phyloP scores from a whole-genome alignment of 2,888 invertebrate species.

The Thalpophila matura region DNA sequence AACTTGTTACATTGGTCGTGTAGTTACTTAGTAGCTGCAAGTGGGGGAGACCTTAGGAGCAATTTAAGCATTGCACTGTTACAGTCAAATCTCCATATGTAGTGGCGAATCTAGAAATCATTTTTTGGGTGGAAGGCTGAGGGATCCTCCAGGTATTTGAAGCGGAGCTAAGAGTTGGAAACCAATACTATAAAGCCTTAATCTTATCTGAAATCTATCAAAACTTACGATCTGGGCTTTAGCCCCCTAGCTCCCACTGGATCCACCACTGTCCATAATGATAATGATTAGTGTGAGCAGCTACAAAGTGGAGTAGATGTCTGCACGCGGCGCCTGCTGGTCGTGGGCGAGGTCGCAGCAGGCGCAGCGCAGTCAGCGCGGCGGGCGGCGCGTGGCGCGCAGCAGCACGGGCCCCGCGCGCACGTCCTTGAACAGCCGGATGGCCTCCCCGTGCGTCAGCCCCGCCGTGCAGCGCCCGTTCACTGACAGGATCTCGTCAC shows the following conservation, averaged over 20 bases:
- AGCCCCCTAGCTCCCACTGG: too few relatives aligned
- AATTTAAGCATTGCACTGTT: not conserved
- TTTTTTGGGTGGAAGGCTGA: too few relatives aligned
- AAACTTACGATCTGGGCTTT: too few relatives aligned
- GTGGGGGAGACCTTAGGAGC: not conserved
- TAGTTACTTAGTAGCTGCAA: too few relatives aligned
- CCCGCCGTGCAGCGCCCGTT: conserved; percentile 95
- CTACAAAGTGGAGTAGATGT: conserved; percentile 81
- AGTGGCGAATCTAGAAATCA: too few relatives aligned
- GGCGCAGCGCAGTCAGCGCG: conserved; percentile 89
- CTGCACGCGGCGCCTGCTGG: conserved; percentile 81
- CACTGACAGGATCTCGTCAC: conserved; percentile 95
- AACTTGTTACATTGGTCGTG: too few relatives aligned
- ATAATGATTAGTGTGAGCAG: not conserved
- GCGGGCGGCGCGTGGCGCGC: conserved; percentile 92
- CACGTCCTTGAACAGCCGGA: conserved; percentile 95
- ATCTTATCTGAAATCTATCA: too few relatives aligned
- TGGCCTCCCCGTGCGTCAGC: conserved; percentile 94
- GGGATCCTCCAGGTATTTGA: too few relatives aligned
- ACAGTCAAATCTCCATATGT: not conserved
- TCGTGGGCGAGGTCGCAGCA: conserved; percentile 78
- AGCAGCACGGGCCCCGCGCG: conserved; percentile 94
- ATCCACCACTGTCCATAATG: too few relatives aligned
- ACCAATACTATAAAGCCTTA: too few relatives aligned
- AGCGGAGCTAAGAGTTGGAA: too few relatives aligned